Conservation (phyloP, 1,140 invertebrate species). For the Lucilia cuprina region DNA sequence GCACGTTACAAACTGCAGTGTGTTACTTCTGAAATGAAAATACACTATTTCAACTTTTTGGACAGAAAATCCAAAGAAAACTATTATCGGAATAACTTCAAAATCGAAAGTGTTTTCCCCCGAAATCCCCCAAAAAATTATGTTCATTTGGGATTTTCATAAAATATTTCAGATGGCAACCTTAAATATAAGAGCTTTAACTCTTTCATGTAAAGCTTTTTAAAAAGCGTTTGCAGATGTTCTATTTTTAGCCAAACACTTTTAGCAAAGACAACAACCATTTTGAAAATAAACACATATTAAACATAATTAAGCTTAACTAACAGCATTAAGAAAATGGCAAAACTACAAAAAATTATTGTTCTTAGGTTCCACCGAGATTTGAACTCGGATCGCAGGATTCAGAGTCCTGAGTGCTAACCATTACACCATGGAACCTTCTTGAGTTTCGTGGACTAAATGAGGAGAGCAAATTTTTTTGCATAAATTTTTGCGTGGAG, state of each 20-base stretch:
- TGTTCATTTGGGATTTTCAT: too few relatives aligned
- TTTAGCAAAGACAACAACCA: not conserved
- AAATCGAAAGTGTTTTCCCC: too few relatives aligned
- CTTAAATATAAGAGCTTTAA: not conserved
- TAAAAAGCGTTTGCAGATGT: not conserved
- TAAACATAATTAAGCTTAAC: not conserved
- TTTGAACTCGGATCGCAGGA: conserved; percentile 88
- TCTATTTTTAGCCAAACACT: not conserved
- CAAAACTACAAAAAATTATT: not conserved
- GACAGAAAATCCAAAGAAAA: too few relatives aligned
- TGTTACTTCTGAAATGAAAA: too few relatives aligned
- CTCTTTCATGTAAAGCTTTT: too few relatives aligned
- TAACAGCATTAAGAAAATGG: not conserved
- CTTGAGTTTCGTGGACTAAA: not conserved
- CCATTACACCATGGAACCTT: conserved; percentile 87
- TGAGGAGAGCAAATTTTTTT: not conserved
- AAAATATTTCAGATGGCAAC: not conserved
- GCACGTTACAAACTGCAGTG: too few relatives aligned
- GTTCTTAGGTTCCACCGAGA: conserved; percentile 76
- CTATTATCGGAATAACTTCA: too few relatives aligned
- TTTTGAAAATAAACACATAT: too few relatives aligned
- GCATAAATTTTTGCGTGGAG: not conserved
- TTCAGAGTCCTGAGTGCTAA: conserved; percentile 91
- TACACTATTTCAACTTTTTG: too few relatives aligned
- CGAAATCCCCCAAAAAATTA: too few relatives aligned